Evolutionary conservation across 2,888 invertebrate genomes (phyloP).

Genomic region (Ryuthela nishihirai): DNA sequence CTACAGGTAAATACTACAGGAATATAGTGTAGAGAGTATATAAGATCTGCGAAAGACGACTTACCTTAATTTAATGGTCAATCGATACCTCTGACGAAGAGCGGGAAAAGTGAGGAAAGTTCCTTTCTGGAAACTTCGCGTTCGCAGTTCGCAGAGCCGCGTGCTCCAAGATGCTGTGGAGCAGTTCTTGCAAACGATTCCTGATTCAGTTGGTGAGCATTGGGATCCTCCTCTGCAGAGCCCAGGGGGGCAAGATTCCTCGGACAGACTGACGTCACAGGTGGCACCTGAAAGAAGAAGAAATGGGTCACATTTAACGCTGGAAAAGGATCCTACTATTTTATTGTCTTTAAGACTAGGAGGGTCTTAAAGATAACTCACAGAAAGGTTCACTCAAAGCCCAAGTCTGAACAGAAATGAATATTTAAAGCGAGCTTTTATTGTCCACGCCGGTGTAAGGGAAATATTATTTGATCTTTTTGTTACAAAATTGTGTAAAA

Average conservation of each 20-base stretch:
- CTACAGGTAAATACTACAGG: background rate
- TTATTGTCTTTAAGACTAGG: no score
- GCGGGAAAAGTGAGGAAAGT: conserved; percentile 90
- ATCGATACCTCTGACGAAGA: conserved; percentile 77
- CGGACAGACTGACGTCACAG: conserved; percentile 71
- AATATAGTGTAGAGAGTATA: background rate
- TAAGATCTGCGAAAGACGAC: no score
- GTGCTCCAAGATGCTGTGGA: conserved; percentile 64
- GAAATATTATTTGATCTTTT: no score
- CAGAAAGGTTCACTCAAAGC: no score
- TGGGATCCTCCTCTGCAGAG: conserved; percentile 75
- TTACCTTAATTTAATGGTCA: conserved; percentile 53
- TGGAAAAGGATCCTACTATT: no score
- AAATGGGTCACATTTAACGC: no score
- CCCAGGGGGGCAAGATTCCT: conserved; percentile 54
- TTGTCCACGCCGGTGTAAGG: no score
- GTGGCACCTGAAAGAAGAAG: conserved; percentile 60
- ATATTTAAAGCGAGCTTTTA: no score
- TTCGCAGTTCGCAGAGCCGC: conserved; percentile 72
- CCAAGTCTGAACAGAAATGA: no score
- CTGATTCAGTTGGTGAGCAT: conserved; percentile 60
- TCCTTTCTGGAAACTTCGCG: conserved; percentile 73
- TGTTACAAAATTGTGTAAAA: no score
- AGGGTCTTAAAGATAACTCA: no score
- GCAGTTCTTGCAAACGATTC: conserved; percentile 77